Percentiles rank a stretch among this genome's conserved stretches.
These are phyloP conservation scores for Philotrypesis tridentata DNA, from an alignment of 1,140 invertebrate genomes.

Conservation along the genomic window DNA sequence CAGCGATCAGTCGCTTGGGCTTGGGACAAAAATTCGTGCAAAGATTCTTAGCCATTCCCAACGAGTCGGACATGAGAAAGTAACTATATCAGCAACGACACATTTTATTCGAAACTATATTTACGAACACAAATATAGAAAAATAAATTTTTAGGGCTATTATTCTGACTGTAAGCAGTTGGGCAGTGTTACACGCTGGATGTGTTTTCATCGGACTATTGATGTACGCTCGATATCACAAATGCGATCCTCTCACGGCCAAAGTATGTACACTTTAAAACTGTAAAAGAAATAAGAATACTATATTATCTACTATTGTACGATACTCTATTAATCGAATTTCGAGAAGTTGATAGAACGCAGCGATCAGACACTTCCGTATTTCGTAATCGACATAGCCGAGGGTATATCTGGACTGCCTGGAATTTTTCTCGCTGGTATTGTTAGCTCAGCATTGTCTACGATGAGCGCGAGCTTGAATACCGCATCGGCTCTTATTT, in stretches of 20 bases:
- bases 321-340: no score
- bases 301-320: no score
- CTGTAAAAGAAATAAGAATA: no score
- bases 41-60: slow-evolving; percentile 72
- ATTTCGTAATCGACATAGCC: slow-evolving; percentile 78
- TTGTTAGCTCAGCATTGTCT: slow-evolving; percentile 81
- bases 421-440: slow-evolving; percentile 82
- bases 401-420: slow-evolving; percentile 76
- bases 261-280: slow-evolving; percentile 50
- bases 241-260: slow-evolving; percentile 76
- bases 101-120: slow-evolving; percentile 33
- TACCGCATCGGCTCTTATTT: slow-evolving; percentile 75
- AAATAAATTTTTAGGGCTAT: slow-evolving; percentile 57
- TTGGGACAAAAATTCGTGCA: slow-evolving; percentile 81
- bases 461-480: slow-evolving; percentile 72
- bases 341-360: slow-evolving; percentile 59
- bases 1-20: slow-evolving; percentile 77
- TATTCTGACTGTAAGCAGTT: slow-evolving; percentile 62
- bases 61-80: slow-evolving; percentile 38
- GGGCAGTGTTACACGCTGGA: slow-evolving; percentile 64
- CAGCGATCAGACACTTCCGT: slow-evolving; percentile 75
- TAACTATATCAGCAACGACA: no score
- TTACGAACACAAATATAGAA: slow-evolving; percentile 56
- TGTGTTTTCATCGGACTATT: slow-evolving; percentile 73
- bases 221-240: slow-evolving; percentile 77